These are phyloP conservation scores for Aspidapion aeneum DNA, from an alignment of 2,888 invertebrate genomes.

Conservation along the genomic window DNA sequence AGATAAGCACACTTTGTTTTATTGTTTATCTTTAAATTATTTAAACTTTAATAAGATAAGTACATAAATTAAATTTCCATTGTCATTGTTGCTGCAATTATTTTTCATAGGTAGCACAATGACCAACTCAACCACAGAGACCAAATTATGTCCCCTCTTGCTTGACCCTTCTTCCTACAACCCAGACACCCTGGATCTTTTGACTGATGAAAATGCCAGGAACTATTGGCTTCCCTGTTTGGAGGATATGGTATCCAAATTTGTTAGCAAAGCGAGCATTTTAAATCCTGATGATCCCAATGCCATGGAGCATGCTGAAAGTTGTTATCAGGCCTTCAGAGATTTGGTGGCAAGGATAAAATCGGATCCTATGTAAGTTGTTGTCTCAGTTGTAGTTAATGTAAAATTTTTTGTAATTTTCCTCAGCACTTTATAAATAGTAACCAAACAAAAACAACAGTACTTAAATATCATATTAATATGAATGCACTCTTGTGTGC, in stretches of 20 bases:
- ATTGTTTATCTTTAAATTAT: no score
- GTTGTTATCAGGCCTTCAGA: conserved; percentile 80
- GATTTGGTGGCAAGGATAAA: conserved; percentile 71
- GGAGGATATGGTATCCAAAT: conserved; percentile 80
- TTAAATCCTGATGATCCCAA: conserved; percentile 75
- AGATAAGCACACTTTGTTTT: no score
- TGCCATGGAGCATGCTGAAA: conserved; percentile 73
- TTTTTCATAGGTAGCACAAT: neutral
- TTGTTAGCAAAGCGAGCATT: conserved; percentile 75
- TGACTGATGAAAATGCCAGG: conserved; percentile 79
- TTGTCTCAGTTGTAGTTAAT: no score
- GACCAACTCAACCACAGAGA: no score
- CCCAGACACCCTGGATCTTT: conserved; percentile 90
- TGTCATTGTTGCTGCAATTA: no score
- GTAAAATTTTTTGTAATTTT: neutral
- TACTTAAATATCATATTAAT: neutral
- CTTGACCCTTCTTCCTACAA: conserved; percentile 74
- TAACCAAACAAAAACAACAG: neutral
- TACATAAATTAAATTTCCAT: no score
- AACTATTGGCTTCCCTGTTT: conserved; percentile 92
- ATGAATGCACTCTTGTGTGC: neutral
- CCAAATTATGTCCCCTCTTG: conserved; percentile 63
- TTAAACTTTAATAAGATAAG: no score
- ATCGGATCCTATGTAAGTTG: conserved; percentile 74
- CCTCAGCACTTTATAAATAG: no score